Conservation (phyloP, 2,888 invertebrate genomes). For the Stenchaetothrips biformis region DNA sequence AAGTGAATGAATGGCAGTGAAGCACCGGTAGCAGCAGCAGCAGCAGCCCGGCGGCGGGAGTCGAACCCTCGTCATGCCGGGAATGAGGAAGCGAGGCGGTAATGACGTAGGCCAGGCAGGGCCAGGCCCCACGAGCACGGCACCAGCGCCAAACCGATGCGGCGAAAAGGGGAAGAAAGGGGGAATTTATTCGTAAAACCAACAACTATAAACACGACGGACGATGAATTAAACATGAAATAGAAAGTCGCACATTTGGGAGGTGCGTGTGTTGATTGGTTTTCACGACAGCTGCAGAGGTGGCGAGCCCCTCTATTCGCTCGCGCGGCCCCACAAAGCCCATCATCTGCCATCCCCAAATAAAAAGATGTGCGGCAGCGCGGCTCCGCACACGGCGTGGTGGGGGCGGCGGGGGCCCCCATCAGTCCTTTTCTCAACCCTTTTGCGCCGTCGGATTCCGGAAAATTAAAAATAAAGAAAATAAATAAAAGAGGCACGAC, state of each 20-base stretch:
- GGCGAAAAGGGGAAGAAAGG: not conserved
- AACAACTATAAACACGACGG: too few species aligned
- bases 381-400: not conserved
- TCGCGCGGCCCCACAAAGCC: not conserved
- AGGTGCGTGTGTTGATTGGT: too few species aligned
- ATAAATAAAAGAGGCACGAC: not conserved
- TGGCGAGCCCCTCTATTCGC: not conserved
- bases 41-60: too few species aligned
- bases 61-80: too few species aligned
- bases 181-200: too few species aligned
- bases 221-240: too few species aligned
- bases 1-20: not conserved
- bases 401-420: too few species aligned
- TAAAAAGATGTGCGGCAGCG: not conserved
- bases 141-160: not conserved
- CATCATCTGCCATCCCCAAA: not conserved
- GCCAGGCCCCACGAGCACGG: not conserved
- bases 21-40: too few species aligned
- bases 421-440: not conserved
- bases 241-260: too few species aligned
- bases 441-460: slow-evolving; percentile 14
- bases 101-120: not conserved
- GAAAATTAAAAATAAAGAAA: slow-evolving; percentile 1
- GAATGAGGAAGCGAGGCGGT: not conserved
- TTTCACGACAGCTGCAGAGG: too few species aligned